These are phyloP conservation scores for Heliconius nattereri DNA, from an alignment of 1,140 invertebrate species.

Conservation along the genomic window DNA sequence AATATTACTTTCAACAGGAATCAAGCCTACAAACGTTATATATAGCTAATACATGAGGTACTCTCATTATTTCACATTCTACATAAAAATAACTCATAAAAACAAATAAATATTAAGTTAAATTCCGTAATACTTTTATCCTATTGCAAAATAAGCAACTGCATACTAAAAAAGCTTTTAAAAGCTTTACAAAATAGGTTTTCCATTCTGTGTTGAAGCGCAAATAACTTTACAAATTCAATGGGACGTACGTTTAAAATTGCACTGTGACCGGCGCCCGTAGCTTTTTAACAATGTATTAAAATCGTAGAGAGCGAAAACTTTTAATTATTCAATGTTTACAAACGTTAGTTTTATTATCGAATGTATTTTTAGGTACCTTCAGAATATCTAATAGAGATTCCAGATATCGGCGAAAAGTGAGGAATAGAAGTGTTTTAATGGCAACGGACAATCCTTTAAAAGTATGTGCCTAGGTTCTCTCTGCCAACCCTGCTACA, in stretches of 20 bases:
- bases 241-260: slow-evolving; percentile 18
- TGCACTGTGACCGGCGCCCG: slow-evolving; percentile 19
- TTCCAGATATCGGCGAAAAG: too few relatives aligned
- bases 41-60: too few relatives aligned
- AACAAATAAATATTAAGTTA: neutral
- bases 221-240: slow-evolving; percentile 25
- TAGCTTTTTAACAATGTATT: slow-evolving; percentile 24
- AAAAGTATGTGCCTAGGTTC: too few relatives aligned
- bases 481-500: accelerated
- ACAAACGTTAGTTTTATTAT: neutral
- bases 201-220: neutral
- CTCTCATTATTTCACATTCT: neutral
- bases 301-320: slow-evolving; percentile 14
- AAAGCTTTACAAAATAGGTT: slow-evolving; percentile 9
- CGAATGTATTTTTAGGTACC: neutral
- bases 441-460: too few relatives aligned
- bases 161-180: slow-evolving; percentile 1
- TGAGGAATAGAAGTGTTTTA: too few relatives aligned
- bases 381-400: neutral
- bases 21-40: too few relatives aligned
- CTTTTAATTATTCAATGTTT: slow-evolving; percentile 28
- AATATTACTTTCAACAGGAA: too few relatives aligned
- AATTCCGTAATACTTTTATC: neutral
- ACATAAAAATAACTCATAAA: neutral
- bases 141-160: slow-evolving; percentile 5